These are phyloP conservation scores for Saxidomus purpurata DNA, from an alignment of 1,140 invertebrate species.

Conservation along the genomic window DNA sequence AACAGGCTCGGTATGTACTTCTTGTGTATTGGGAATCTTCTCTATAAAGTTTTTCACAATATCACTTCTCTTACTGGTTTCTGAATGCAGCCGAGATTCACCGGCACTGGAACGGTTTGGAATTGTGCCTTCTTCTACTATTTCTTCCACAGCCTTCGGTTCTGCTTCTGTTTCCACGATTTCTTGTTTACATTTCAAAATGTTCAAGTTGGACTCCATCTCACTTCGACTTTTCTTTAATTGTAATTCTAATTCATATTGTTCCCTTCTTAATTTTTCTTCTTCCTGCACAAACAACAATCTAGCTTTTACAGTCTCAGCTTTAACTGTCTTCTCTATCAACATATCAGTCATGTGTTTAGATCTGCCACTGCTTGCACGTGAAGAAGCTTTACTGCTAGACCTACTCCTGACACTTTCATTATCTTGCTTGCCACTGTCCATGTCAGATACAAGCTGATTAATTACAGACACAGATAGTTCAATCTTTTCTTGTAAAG, in stretches of 20 bases:
- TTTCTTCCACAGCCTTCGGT: not conserved
- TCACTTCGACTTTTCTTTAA: not conserved
- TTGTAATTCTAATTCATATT: not conserved
- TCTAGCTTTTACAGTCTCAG: conserved; percentile 22
- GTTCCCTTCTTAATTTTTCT: conserved; percentile 17
- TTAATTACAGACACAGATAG: conserved; percentile 2
- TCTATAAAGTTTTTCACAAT: conserved; percentile 2
- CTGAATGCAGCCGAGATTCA: not conserved
- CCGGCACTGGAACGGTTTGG: not conserved
- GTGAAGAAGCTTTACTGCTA: conserved; percentile 12
- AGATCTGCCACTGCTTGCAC: not conserved
- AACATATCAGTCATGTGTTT: conserved; percentile 15
- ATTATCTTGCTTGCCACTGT: conserved; percentile 5
- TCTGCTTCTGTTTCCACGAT: not conserved
- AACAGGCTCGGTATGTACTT: not conserved
- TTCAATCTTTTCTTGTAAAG: not conserved
- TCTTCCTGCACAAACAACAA: conserved; percentile 17
- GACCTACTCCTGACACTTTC: conserved; percentile 15
- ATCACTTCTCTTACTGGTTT: conserved; percentile 4
- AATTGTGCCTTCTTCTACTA: not conserved
- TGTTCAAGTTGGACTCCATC: conserved; percentile 8
- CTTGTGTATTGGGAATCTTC: not conserved
- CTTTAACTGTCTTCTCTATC: not conserved
- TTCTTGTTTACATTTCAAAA: conserved; percentile 6
- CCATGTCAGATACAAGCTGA: not conserved